Conservation (phyloP, 2,797 vertebrate species). For the Sebastiscus albofasciatus region DNA sequence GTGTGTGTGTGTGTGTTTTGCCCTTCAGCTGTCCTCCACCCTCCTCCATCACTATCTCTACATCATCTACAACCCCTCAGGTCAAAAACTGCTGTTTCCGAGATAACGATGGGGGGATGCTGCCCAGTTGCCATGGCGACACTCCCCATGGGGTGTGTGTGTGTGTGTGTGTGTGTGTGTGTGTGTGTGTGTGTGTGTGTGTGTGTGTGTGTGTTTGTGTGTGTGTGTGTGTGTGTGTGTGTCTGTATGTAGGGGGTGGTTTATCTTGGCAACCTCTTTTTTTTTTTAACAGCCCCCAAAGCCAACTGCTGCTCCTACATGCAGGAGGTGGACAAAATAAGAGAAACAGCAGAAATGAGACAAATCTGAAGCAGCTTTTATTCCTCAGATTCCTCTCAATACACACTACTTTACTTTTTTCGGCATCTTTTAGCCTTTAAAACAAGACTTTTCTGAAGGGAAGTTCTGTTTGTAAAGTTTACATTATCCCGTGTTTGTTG, state of each 20-base stretch:
- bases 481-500: constrained; percentile 6
- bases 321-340: constrained; percentile 1
- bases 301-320: neutral
- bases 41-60: constrained; percentile 18
- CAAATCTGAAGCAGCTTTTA: neutral
- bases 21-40: constrained; percentile 38
- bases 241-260: neutral
- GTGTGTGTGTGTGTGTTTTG: neutral
- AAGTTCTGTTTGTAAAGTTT: neutral
- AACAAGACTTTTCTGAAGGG: neutral
- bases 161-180: no score
- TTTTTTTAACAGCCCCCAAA: neutral
- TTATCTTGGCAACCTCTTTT: constrained; percentile 6
- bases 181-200: neutral
- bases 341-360: neutral
- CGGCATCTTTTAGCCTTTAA: neutral
- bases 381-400: neutral
- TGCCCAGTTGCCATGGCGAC: constrained; percentile 64
- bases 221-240: no score
- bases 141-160: constrained; percentile 2
- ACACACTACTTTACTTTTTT: neutral
- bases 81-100: constrained; percentile 56
- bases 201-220: neutral
- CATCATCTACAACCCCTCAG: constrained; percentile 15
- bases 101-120: constrained; percentile 59